A percentile compares a stretch with the other conserved stretches of the same genome.
These are phyloP conservation scores for Danio aesculapii DNA, from an alignment of 2,797 vertebrate genomes.

Conservation along the genomic window DNA sequence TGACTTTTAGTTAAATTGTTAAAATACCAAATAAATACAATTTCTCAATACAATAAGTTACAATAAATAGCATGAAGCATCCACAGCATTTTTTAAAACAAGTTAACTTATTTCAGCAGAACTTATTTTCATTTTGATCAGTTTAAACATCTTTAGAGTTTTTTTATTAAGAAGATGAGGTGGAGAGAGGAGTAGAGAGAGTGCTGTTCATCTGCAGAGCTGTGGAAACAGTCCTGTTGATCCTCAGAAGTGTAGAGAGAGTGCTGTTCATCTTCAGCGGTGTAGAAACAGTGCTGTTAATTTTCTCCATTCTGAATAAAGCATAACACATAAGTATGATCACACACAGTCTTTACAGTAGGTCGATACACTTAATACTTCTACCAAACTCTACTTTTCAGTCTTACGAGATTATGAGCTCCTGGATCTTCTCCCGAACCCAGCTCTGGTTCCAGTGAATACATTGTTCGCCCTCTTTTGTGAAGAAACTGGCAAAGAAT, in stretches of 20 bases:
- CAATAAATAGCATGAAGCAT: constrained; percentile 1
- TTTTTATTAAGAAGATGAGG: background rate
- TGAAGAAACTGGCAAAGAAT: constrained; percentile 69
- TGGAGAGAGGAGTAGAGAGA: background rate
- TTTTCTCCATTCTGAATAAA: background rate
- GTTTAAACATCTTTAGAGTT: background rate
- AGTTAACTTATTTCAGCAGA: background rate
- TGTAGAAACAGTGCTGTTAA: no score
- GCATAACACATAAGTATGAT: background rate
- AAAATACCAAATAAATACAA: constrained; percentile 11
- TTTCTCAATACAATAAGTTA: background rate
- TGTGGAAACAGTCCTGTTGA: no score
- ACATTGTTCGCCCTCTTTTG: constrained; percentile 69
- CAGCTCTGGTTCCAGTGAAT: constrained; percentile 74
- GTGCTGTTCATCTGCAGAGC: background rate
- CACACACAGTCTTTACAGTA: background rate
- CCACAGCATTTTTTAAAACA: background rate
- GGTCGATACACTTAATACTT: no score
- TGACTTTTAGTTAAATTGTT: background rate
- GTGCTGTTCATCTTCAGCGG: no score
- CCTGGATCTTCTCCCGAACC: constrained; percentile 68
- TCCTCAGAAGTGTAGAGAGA: no score
- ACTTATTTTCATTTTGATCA: no score
- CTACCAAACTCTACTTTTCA: constrained; percentile 60
- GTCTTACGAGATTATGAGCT: constrained; percentile 57